Evolutionary conservation across 1,140 invertebrate genomes (phyloP), one percentile per base, ranked within the genome.

Genomic region (Neelides sp.): DNA sequence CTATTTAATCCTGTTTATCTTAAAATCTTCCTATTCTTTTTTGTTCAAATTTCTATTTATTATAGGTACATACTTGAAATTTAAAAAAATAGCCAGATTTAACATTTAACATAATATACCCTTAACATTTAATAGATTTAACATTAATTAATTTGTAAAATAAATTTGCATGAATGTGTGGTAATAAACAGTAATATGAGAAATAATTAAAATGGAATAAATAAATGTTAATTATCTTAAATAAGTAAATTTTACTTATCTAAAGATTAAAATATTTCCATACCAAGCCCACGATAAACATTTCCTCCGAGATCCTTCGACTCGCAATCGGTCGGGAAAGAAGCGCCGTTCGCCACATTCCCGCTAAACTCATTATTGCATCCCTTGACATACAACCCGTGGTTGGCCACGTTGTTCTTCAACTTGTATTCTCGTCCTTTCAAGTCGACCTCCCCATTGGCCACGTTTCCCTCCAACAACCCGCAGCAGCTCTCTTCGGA

Each of bases 321-420:
- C 8, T 46, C 13, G 22, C 58, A 61, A 7, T 50, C 27, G 24
- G 54, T 54, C 4, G 54, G 54, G 37, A 61, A 61, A 27, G 45
- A 54, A 10, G 58, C 58, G 20, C 58, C 58, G 47, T 61, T 61
- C 3, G 54, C 55, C 4, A 61, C 58, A 43, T 61, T 61, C 28
- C 52, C 52, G 8, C 27, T 47, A 2, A 57, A 40, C 4, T 39
- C 39, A 24, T 61, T 54, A 8, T 55, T 44, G 42, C 58, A 57
- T 5, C 58, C 58, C 1, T 50, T 48, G 12, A 61, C 52, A 27
- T 57, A 56, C 13, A 61, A 28, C 3, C 58, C 58, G 34, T 61
- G 58, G 46, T 61, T 61, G 15, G 50, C 50, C 15, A 61, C 58
- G 24, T 61, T 61, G 15, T 44, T 44, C 0, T 17, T 52, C 2